Evolutionary conservation across 2,113 vertebrate species (phyloP), one percentile per base, ranked within the genome.

Genomic region (Indicator maculatus): DNA sequence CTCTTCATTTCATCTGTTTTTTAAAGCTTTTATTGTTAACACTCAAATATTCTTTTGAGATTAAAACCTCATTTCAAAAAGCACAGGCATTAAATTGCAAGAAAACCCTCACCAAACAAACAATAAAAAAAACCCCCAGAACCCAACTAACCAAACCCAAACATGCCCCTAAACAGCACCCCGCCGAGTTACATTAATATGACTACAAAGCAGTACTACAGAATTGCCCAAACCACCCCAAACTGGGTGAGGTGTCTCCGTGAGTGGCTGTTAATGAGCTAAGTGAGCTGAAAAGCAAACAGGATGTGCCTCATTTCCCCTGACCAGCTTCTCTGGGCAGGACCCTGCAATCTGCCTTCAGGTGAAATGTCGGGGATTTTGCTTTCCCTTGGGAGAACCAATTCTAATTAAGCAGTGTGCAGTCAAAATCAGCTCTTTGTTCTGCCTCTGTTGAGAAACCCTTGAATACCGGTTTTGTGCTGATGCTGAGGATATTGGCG

Each of bases 271-370:
- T 83, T 95, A 86, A 95, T 90, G 85, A 93, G 83, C 53, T 45
- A 88, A 96, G 80, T 15, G 70, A 95, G 93, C 87, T 89, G 91
- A 64, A 91, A 81, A 86, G 85, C 67, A 95, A 96, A 97, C 93
- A 96, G 94, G 94, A 97, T 78, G 93, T 91, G 89, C 82, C 93
- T 96, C 93, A 95, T 97, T 95, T 97, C 93, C 94, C 83, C 58
- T 86, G 95, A 93, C 88, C 91, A 90, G 95, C 84, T 95, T 72
- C 88, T 88, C 86, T 64, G 58, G 72, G 44, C 65, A 65, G 76
- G 72, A 88, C 91, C 83, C 79, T 93, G 94, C 85, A 95, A 96
- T 91, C 83, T 91, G 89, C 95, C 95, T 93, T 75, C 91, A 96
- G 93, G 95, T 96, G 95, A 93, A 93, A 84, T 65, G 94, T 94